Evolutionary conservation across 1,140 invertebrate species (phyloP).

Genomic region (Drosophila bipectinata): DNA sequence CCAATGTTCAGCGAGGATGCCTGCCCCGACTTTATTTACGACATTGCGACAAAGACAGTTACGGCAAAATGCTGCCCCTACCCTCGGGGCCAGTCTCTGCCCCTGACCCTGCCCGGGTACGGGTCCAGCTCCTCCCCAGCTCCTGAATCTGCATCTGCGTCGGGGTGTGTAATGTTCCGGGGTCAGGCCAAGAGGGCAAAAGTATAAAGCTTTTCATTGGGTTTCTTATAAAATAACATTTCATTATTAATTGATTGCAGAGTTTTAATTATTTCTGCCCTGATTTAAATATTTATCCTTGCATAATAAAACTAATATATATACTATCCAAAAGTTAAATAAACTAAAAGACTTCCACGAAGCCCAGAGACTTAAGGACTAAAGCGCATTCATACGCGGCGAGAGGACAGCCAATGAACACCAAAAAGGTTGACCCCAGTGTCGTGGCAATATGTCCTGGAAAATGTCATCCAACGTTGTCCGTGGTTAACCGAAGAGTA

Average conservation of each 20-base stretch:
- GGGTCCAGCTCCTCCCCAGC: background rate
- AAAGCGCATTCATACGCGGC: slow-evolving; percentile 18
- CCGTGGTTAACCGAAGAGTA: slow-evolving; percentile 71
- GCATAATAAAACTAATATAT: no score
- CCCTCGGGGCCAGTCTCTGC: slow-evolving; percentile 17
- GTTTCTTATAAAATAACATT: background rate
- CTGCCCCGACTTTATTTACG: slow-evolving; percentile 80
- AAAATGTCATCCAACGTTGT: slow-evolving; percentile 65
- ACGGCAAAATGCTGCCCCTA: slow-evolving; percentile 66
- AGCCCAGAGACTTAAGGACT: background rate
- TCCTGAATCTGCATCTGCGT: background rate
- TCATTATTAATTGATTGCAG: no score
- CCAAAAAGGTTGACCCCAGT: slow-evolving; percentile 78
- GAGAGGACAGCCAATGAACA: slow-evolving; percentile 61
- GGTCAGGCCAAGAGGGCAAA: slow-evolving; percentile 30
- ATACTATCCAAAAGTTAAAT: no score
- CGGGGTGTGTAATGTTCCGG: slow-evolving; percentile 1
- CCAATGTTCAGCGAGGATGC: slow-evolving; percentile 77
- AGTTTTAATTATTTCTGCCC: no score
- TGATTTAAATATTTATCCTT: no score
- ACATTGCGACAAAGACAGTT: slow-evolving; percentile 81
- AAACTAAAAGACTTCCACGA: no score
- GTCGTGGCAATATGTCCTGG: slow-evolving; percentile 74
- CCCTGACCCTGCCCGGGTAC: slow-evolving; percentile 17
- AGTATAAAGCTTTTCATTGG: background rate